Evolutionary conservation across 2,888 invertebrate species (phyloP).

Genomic region (Biston stratarius): DNA sequence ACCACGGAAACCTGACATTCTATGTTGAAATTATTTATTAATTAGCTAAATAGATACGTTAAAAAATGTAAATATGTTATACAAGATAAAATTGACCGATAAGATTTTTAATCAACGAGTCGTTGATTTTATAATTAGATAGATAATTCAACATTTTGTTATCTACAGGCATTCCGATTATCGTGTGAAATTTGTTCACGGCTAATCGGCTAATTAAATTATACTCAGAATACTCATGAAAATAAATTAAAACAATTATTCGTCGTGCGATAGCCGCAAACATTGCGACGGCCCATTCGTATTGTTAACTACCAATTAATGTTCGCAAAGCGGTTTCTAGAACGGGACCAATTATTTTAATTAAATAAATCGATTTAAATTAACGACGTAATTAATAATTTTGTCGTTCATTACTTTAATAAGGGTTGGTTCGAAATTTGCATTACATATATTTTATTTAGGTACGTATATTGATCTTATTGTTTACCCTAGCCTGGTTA

Average conservation of each 20-base stretch:
- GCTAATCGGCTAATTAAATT: background rate
- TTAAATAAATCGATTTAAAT: constrained; percentile 34
- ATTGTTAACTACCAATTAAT: constrained; percentile 38
- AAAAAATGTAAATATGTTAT: background rate
- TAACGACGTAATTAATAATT: constrained; percentile 27
- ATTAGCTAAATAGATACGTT: background rate
- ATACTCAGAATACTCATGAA: constrained; percentile 1
- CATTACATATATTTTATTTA: background rate
- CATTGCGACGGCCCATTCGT: constrained; percentile 32
- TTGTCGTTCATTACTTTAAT: constrained; percentile 8
- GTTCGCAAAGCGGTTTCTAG: constrained; percentile 27
- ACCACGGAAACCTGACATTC: constrained; percentile 89
- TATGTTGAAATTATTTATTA: background rate
- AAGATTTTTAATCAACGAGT: background rate
- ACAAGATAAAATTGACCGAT: background rate
- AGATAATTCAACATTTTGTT: background rate
- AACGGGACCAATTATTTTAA: constrained; percentile 29
- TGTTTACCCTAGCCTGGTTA: background rate
- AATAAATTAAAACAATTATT: constrained; percentile 18
- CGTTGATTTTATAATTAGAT: background rate
- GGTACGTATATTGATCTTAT: background rate
- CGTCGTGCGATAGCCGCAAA: constrained; percentile 8
- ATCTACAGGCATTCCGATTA: background rate
- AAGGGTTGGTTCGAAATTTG: background rate
- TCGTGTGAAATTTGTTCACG: background rate